Conservation (phyloP, 2,888 invertebrate species). For the Mechanitis mazaeus region DNA sequence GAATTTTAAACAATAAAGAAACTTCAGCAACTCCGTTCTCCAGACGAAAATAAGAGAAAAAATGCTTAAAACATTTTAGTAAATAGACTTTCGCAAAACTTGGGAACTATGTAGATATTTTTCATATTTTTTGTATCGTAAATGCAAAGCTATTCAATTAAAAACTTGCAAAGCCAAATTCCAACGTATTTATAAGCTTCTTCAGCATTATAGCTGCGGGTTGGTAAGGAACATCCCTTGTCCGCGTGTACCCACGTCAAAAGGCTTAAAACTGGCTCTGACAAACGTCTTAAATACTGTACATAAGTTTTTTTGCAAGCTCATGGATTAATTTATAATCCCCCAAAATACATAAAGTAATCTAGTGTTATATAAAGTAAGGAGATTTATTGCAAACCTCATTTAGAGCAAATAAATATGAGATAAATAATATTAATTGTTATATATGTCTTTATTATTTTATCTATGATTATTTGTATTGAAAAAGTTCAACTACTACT, state of each 20-base stretch:
- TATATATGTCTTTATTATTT: too few relatives aligned
- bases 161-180: conserved; percentile 20
- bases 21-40: conserved; percentile 23
- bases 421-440: too few relatives aligned
- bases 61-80: conserved; percentile 8
- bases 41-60: conserved; percentile 15
- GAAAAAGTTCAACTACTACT: too few relatives aligned
- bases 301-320: conserved; percentile 16
- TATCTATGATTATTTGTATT: too few relatives aligned
- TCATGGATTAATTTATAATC: conserved; percentile 12
- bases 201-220: conserved; percentile 19
- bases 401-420: not conserved
- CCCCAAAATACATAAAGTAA: not conserved
- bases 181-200: conserved; percentile 22
- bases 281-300: conserved; percentile 19
- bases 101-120: conserved; percentile 3
- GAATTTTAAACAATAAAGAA: conserved; percentile 29
- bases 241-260: conserved; percentile 24
- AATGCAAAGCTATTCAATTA: conserved; percentile 22
- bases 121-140: conserved; percentile 11
- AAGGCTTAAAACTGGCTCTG: conserved; percentile 24
- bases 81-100: conserved; percentile 5
- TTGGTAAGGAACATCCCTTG: conserved; percentile 24
- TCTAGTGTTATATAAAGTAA: not conserved
- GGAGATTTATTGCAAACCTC: not conserved